phyloP scores from a whole-genome alignment of 2,113 vertebrate genomes.

The Grammomys surdaster region DNA sequence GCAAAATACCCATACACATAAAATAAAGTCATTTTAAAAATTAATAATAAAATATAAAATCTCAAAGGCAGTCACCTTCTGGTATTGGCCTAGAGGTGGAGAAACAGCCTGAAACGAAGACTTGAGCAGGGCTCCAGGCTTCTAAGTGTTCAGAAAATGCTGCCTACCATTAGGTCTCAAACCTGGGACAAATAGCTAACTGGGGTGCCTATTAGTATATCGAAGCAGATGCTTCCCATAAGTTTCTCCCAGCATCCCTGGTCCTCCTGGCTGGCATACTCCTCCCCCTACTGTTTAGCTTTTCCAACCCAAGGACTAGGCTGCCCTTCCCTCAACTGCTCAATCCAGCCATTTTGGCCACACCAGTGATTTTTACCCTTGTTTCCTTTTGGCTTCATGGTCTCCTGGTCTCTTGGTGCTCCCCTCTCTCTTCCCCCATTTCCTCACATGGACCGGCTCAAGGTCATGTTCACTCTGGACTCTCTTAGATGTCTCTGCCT shows the following conservation, averaged over 20 bases:
- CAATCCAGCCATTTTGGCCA: not conserved
- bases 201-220: not conserved
- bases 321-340: not conserved
- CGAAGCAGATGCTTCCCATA: not conserved
- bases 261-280: not conserved
- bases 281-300: too few relatives aligned
- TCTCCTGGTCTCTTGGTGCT: not conserved
- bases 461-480: not conserved
- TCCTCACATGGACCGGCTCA: not conserved
- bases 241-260: not conserved
- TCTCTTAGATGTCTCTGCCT: not conserved
- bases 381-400: not conserved
- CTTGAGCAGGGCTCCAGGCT: not conserved
- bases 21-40: not conserved
- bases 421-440: not conserved
- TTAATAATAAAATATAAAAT: not conserved
- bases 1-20: not conserved
- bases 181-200: not conserved
- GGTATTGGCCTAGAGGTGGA: not conserved
- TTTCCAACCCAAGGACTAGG: not conserved
- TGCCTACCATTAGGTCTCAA: not conserved
- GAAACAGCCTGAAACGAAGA: not conserved
- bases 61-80: not conserved
- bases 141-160: not conserved
- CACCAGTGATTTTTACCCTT: not conserved